These are phyloP conservation scores for Pseudoatta argentina DNA, from an alignment of 1,140 invertebrate genomes.

Conservation along the genomic window DNA sequence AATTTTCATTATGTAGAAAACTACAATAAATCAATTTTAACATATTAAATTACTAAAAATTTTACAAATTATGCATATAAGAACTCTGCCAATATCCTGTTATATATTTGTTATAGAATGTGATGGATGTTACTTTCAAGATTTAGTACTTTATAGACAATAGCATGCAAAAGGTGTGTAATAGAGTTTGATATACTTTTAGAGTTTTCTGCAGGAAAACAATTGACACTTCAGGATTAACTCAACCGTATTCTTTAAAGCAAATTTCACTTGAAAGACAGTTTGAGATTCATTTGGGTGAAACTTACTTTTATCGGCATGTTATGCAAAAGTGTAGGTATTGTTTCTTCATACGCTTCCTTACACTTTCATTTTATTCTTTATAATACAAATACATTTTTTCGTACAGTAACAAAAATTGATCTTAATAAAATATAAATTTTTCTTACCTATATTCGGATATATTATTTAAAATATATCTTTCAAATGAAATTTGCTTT, in stretches of 20 bases:
- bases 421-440: background rate
- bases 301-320: background rate
- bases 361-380: background rate
- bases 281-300: background rate
- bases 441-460: background rate
- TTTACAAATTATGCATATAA: background rate
- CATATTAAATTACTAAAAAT: background rate
- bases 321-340: background rate
- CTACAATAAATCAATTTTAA: background rate
- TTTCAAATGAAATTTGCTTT: too few relatives aligned
- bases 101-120: background rate
- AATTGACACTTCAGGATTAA: conserved; percentile 75
- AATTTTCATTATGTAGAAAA: background rate
- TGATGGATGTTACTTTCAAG: background rate
- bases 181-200: conserved; percentile 32
- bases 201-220: conserved; percentile 77
- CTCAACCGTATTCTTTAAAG: conserved; percentile 70
- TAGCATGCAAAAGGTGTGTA: conserved; percentile 67
- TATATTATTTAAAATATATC: background rate
- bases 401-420: background rate
- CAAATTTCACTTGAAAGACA: conserved; percentile 53
- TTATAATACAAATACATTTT: background rate
- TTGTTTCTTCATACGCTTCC: background rate
- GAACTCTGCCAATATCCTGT: background rate
- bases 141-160: background rate